Base-by-base conservation (phyloP, 2,113 vertebrate species). In the Phasianus colchicus region DNA sequence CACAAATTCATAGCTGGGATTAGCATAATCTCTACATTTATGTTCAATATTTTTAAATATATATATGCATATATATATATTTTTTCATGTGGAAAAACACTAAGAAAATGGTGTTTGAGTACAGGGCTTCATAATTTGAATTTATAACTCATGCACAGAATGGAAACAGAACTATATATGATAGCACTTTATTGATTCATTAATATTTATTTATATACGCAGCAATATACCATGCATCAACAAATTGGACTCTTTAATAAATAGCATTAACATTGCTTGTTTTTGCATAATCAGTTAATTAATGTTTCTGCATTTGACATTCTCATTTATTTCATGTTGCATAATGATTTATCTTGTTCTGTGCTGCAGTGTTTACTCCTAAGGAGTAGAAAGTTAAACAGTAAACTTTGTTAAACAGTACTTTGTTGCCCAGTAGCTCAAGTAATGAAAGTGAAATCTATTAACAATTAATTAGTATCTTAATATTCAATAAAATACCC, bases 401-500 rank as follows among this genome's bases (percentile, higher is more conserved):
- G 45, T 48, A 82, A 69, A 76, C 19, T 58, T 75, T 22, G 21
- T 48, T 32, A 58, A 74, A 66, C 18, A 71, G 10, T 81, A 30
- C 60, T 91, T 83, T 72, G 32, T 76, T 64, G 24, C 71, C 11
- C 63, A 24, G 34, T 61, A 30, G 47, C 27, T 30, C 34, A 78
- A 64, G 29, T 58, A 58, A 48, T 57, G 69, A 85, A 74, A 67
- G 67, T 50, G 13, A 89, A 60, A 75, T 27, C n/a, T 64, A n/a
- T 58, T 69, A 64, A 86, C 57, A 81, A 69, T 52, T 66, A 17
- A 77, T 57, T 91, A 47, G 34, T 58, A 55, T 30, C 13, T 89
- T 45, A 24, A 52, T 86, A 36, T 30, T 92, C 83, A 84, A 95
- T 67, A 83, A 61, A 91, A 86, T 89, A 83, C 50, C 25, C 69